phyloP scores from a whole-genome alignment of 2,888 invertebrate species.

The Polyommatus iphigenia region DNA sequence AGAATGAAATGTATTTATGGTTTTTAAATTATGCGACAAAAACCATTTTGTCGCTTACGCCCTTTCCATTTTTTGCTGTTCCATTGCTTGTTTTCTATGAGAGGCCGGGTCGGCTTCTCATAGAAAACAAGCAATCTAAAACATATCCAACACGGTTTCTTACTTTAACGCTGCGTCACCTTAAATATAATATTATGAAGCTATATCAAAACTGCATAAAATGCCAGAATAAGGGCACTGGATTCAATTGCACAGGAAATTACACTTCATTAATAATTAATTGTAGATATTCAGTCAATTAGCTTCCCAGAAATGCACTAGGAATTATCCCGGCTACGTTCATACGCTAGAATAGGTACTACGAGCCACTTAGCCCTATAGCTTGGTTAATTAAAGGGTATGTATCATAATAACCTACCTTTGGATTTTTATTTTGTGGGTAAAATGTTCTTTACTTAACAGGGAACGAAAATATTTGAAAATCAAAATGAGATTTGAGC shows the following conservation, averaged over 20 bases:
- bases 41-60: too few species aligned
- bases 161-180: too few species aligned
- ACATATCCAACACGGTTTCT: too few species aligned
- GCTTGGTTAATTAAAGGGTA: not conserved
- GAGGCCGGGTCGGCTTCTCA: too few species aligned
- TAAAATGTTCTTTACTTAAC: not conserved
- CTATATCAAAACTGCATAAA: not conserved
- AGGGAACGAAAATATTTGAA: not conserved
- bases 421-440: not conserved
- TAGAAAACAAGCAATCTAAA: too few species aligned
- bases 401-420: not conserved
- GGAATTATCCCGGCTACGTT: not conserved
- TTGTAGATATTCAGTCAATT: conserved; percentile 28
- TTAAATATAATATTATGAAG: too few species aligned
- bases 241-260: conserved; percentile 23
- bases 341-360: not conserved
- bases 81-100: too few species aligned
- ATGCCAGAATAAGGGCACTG: not conserved
- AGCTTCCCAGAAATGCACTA: conserved; percentile 25
- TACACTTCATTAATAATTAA: conserved; percentile 29
- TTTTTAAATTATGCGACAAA: too few species aligned
- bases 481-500: not conserved
- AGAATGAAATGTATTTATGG: too few species aligned
- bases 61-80: too few species aligned
- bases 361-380: conserved; percentile 18